Conservation (phyloP, 2,797 vertebrate species). For the Cossypha caffra region DNA sequence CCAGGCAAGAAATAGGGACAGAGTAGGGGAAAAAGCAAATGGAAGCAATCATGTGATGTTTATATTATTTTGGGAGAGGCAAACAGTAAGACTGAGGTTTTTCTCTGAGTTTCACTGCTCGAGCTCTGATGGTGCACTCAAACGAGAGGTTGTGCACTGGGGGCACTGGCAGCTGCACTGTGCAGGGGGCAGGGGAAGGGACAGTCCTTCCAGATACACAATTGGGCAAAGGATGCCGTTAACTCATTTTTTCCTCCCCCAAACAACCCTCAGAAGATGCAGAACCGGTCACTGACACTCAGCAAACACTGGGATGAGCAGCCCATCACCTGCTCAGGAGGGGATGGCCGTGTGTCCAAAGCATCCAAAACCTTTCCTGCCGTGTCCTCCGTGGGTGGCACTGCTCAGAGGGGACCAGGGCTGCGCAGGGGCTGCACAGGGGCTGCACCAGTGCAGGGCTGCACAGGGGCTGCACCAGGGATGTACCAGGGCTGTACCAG, state of each 20-base stretch:
- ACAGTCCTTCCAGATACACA: neutral
- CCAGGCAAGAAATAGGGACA: neutral
- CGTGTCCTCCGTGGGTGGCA: fast-evolving
- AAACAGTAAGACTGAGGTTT: neutral
- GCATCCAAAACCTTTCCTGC: fast-evolving
- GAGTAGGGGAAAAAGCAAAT: neutral
- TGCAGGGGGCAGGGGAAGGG: fast-evolving
- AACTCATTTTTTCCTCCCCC: fast-evolving
- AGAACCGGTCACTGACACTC: neutral
- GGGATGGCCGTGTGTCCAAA: fast-evolving
- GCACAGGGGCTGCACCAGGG: neutral
- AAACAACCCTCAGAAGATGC: neutral
- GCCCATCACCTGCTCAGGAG: fast-evolving
- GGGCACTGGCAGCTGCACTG: neutral
- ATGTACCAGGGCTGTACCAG: neutral
- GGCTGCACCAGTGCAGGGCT: neutral
- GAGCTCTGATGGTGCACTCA: neutral
- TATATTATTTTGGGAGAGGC: neutral
- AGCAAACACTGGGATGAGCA: neutral
- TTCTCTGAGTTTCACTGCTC: neutral
- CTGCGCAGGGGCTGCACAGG: neutral
- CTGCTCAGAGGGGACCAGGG: fast-evolving
- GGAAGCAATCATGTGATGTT: neutral
- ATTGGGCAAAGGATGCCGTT: neutral
- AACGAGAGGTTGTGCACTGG: fast-evolving